Percentiles rank a stretch among this genome's conserved stretches.
Conservation (phyloP, 1,140 invertebrate species). For the Heliconius congener region DNA sequence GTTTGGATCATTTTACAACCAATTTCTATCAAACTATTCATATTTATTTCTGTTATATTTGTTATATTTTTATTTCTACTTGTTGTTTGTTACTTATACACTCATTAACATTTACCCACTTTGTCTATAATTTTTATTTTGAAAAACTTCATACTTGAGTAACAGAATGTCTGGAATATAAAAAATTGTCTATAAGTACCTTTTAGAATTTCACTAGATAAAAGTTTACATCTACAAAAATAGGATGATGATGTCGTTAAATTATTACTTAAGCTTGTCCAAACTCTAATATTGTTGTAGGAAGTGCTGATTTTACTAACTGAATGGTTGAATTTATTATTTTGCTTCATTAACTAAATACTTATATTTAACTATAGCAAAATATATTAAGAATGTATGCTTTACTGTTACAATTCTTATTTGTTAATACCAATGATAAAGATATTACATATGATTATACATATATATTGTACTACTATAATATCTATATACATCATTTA, state of each 20-base stretch:
- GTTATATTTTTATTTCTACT: slow-evolving; percentile 25
- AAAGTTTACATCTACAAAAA: background rate
- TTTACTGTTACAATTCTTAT: slow-evolving; percentile 33
- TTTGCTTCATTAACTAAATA: slow-evolving; percentile 40
- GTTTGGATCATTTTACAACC: slow-evolving; percentile 43
- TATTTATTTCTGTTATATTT: slow-evolving; percentile 19
- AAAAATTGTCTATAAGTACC: background rate
- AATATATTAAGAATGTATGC: slow-evolving; percentile 27
- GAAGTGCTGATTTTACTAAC: slow-evolving; percentile 33
- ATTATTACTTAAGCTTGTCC: slow-evolving; percentile 7
- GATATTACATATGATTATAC: slow-evolving; percentile 8
- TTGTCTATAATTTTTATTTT: background rate
- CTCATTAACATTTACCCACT: background rate
- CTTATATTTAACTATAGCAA: slow-evolving; percentile 15
- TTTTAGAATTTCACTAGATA: background rate
- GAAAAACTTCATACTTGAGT: background rate
- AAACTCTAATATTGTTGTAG: slow-evolving; percentile 2
- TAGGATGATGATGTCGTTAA: background rate
- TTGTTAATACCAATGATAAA: slow-evolving; percentile 31
- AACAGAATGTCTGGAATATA: background rate
- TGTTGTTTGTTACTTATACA: slow-evolving; percentile 8
- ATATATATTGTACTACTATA: slow-evolving; percentile 17
- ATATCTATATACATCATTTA: slow-evolving; percentile 16
- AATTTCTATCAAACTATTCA: slow-evolving; percentile 22
- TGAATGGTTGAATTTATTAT: slow-evolving; percentile 45